phyloP scores from a whole-genome alignment of 2,797 vertebrate species.

The Anisognathus igniventris region DNA sequence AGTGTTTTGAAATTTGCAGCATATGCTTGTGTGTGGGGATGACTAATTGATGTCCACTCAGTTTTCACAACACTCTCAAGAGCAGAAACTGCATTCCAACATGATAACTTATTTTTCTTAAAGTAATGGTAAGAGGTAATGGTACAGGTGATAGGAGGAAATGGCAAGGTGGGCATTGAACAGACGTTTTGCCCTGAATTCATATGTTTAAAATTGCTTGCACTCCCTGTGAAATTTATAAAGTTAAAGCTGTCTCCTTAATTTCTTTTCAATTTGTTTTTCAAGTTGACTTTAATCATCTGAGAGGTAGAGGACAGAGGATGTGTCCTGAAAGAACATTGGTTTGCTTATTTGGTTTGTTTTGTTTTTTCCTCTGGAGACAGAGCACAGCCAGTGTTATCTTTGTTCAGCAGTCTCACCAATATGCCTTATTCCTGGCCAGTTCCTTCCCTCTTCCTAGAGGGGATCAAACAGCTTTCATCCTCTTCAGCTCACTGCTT shows the following conservation, averaged over 20 bases:
- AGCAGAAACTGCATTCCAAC: neutral
- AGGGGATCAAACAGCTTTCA: constrained; percentile 10
- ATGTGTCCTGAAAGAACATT: neutral
- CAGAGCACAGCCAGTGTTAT: neutral
- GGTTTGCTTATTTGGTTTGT: neutral
- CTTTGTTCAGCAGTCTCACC: neutral
- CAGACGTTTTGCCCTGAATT: neutral
- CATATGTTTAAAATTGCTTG: neutral
- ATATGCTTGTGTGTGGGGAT: neutral
- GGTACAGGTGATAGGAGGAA: neutral
- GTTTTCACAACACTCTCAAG: neutral
- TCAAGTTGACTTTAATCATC: neutral
- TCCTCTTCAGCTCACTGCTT: neutral
- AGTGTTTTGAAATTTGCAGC: neutral
- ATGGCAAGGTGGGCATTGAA: neutral
- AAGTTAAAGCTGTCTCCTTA: neutral
- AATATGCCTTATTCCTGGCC: neutral
- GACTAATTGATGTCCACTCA: neutral
- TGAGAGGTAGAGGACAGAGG: neutral
- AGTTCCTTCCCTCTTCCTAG: neutral
- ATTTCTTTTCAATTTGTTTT: neutral
- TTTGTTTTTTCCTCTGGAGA: neutral
- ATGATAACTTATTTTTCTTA: neutral
- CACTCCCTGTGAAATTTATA: neutral
- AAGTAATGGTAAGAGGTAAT: neutral